Base-by-base conservation (phyloP, 2,797 vertebrate genomes). In the Scarus forsteni region DNA sequence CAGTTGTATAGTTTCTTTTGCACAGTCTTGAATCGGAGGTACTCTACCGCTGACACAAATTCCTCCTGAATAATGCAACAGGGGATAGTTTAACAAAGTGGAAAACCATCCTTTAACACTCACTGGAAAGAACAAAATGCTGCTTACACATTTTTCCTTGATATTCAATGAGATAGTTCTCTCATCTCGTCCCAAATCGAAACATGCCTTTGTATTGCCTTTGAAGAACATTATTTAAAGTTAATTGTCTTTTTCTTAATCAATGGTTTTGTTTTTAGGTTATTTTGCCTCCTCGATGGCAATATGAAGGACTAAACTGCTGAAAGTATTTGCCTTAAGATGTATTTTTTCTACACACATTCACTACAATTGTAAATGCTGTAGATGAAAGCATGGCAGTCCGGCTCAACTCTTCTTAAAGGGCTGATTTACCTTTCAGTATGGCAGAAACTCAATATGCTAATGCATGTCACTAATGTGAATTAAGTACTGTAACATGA, bases 161-260 rank as follows among this genome's bases (percentile, higher is more conserved):
- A 75, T 76, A 71, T 69, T 70, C 14, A 14, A 1, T 65, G 50
- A 49, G 40, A 50, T 27, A 19, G 58, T 70, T 44, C 68, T 59
- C 51, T 9, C 69, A 46, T 70, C 40, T 75, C 40, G 8, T 67
- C 13, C 27, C 60, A 52, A 64, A 78, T 45, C 58, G 52, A 79
- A 52, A 69, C 63, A 76, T 76, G 73, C 79, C 76, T 79, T 70
- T 85, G 60, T 81, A 81, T 68, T 86, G 91, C 89, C 91, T 92
- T 88, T 71, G 89, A 93, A 93, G 92, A 93, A 93, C 91, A 89
- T 75, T 58, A 85, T 75, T 84, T 83, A 57, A 71, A 70, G 19
- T 77, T 65, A 35, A 57, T 69, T 81, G 67, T 49, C 42, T 84
- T 75, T 84, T 75, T 70, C 64, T 67, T 73, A 63, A 66, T 62